Conservation (phyloP, 1,140 invertebrate species). For the Saxidomus purpurata region DNA sequence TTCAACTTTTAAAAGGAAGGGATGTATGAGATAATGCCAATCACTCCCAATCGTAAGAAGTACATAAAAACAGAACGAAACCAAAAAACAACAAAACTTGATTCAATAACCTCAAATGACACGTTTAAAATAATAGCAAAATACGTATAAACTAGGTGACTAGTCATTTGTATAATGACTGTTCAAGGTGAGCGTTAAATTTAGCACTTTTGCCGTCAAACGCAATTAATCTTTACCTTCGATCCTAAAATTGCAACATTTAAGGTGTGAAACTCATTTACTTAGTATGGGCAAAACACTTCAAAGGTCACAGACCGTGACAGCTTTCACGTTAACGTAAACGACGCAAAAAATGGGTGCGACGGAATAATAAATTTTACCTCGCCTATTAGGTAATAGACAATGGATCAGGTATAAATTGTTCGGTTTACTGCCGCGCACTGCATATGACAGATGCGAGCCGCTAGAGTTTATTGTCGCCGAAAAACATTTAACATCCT, state of each 20-base stretch:
- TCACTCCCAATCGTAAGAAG: too few relatives aligned
- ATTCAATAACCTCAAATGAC: too few relatives aligned
- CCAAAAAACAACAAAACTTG: too few relatives aligned
- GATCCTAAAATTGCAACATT: not conserved
- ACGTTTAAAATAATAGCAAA: too few relatives aligned
- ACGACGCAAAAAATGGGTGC: not conserved
- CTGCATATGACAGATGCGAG: not conserved
- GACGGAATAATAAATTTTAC: not conserved
- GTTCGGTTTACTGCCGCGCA: not conserved
- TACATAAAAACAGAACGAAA: too few relatives aligned
- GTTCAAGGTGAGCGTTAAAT: too few relatives aligned
- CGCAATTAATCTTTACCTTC: not conserved
- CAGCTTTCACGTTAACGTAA: not conserved
- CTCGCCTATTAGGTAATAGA: not conserved
- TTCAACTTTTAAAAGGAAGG: too few relatives aligned
- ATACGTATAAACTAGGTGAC: too few relatives aligned
- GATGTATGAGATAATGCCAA: too few relatives aligned
- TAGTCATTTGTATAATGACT: too few relatives aligned
- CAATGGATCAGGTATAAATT: conserved; percentile 16
- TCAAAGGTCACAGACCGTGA: not conserved
- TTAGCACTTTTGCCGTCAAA: not conserved
- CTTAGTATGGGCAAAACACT: not conserved
- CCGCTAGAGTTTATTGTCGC: not conserved
- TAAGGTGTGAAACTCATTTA: not conserved
- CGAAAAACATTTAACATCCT: not conserved